Evolutionary conservation across 2,797 vertebrate species (phyloP).

Genomic region (Microchirus variegatus): DNA sequence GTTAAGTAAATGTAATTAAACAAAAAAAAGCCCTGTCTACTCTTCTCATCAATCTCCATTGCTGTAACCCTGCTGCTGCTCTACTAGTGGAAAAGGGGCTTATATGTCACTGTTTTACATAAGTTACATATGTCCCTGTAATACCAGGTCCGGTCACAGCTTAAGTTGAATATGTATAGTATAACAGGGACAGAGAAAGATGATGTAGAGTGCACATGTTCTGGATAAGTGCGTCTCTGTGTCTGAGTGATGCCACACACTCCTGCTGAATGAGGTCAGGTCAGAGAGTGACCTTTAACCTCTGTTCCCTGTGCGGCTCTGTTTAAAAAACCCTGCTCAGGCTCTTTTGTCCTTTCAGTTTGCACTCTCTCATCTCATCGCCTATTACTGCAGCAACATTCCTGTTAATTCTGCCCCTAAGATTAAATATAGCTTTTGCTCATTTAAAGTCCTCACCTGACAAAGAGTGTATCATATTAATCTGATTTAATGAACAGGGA

Average conservation of each 20-base stretch:
- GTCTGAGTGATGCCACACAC: slow-evolving; percentile 21
- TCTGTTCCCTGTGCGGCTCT: slow-evolving; percentile 7
- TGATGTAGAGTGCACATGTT: slow-evolving; percentile 21
- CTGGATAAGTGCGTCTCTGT: slow-evolving; percentile 3
- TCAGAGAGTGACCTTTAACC: slow-evolving; percentile 50
- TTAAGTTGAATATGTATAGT: no score
- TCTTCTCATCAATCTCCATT: no score
- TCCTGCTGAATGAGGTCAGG: slow-evolving; percentile 44
- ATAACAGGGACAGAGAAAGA: slow-evolving; percentile 17
- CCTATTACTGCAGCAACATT: not conserved
- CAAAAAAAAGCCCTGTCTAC: no score
- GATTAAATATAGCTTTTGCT: not conserved
- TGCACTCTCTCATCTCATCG: not conserved
- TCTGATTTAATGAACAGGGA: no score
- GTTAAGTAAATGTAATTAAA: no score
- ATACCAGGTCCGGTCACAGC: no score
- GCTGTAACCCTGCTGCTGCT: no score
- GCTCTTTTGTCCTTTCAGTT: slow-evolving; percentile 2
- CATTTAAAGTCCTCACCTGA: not conserved
- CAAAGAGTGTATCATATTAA: not conserved
- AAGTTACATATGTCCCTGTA: no score
- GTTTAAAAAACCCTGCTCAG: not conserved
- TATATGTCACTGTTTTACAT: no score
- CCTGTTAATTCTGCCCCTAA: not conserved
- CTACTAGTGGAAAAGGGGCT: no score